phyloP scores from a whole-genome alignment of 2,113 vertebrate genomes.

The Dromaius novaehollandiae region DNA sequence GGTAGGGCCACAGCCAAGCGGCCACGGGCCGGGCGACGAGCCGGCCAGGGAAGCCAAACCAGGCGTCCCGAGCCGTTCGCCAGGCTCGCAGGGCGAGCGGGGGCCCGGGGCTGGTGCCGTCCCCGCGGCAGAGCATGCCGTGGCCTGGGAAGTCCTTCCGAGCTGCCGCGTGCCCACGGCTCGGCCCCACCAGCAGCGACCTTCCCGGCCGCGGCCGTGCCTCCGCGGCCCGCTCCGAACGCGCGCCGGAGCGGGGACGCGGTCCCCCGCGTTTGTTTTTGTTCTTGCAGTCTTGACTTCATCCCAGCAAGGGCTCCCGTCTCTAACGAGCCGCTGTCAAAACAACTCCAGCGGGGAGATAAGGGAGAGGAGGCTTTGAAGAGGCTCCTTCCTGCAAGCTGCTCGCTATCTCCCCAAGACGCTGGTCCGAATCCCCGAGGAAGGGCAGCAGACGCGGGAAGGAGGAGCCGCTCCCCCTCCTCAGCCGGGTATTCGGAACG shows the following conservation, averaged over 20 bases:
- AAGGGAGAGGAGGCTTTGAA: slow-evolving; percentile 73
- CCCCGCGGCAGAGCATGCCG: neutral
- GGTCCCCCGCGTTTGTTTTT: slow-evolving; percentile 54
- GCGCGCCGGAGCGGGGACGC: slow-evolving; percentile 36
- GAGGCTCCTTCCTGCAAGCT: slow-evolving; percentile 69
- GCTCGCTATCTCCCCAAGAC: slow-evolving; percentile 58
- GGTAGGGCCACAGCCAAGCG: neutral
- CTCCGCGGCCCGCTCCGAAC: neutral
- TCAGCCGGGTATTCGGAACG: slow-evolving; percentile 38
- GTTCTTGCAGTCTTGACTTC: slow-evolving; percentile 54
- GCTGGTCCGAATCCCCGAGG: slow-evolving; percentile 60
- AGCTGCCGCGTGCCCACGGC: neutral
- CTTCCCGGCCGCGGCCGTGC: neutral
- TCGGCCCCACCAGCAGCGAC: slow-evolving; percentile 16
- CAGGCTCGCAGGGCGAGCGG: neutral
- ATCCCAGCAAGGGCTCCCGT: slow-evolving; percentile 66
- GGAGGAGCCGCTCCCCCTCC: slow-evolving; percentile 15
- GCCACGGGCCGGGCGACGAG: neutral
- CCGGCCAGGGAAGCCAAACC: rapidly evolving
- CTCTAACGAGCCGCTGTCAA: slow-evolving; percentile 78
- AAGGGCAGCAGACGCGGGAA: slow-evolving; percentile 55
- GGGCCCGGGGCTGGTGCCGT: neutral
- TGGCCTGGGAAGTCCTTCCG: neutral
- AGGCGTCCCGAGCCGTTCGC: neutral
- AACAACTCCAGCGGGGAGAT: slow-evolving; percentile 78